These are phyloP conservation scores for Microchrysa polita DNA, from an alignment of 2,888 invertebrate genomes.

Conservation along the genomic window DNA sequence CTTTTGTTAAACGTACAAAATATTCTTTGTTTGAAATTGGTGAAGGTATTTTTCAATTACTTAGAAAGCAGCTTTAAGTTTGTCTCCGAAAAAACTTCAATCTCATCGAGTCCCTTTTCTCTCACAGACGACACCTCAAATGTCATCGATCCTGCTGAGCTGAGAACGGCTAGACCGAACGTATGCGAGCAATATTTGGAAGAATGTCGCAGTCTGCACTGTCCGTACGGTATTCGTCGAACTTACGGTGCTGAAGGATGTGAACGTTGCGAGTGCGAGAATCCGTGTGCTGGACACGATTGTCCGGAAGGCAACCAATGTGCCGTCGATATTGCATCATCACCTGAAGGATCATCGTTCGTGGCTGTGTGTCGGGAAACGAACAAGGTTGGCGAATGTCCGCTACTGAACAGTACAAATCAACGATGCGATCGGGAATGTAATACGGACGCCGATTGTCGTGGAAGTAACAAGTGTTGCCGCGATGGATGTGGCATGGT, in stretches of 20 bases:
- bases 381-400: conserved; percentile 77
- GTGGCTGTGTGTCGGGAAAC: conserved; percentile 61
- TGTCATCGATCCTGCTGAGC: conserved; percentile 31
- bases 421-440: conserved; percentile 77
- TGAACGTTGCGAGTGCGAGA: conserved; percentile 76
- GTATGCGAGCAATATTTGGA: conserved; percentile 69
- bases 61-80: no score
- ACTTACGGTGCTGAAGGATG: conserved; percentile 71
- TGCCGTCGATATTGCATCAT: conserved; percentile 68
- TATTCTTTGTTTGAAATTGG: no score
- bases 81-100: no score
- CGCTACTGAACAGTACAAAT: conserved; percentile 64
- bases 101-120: no score
- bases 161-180: conserved; percentile 57
- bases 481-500: conserved; percentile 77
- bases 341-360: conserved; percentile 55
- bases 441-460: conserved; percentile 82
- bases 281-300: conserved; percentile 74
- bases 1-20: not conserved
- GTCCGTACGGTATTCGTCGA: conserved; percentile 77
- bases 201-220: conserved; percentile 72
- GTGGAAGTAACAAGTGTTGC: conserved; percentile 83
- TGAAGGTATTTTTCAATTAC: no score
- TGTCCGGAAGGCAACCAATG: conserved; percentile 77
- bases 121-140: not conserved